Percentiles rank a stretch among this genome's conserved stretches.
These are phyloP conservation scores for Hycleus cichorii DNA, from an alignment of 1,140 invertebrate species.

Conservation along the genomic window DNA sequence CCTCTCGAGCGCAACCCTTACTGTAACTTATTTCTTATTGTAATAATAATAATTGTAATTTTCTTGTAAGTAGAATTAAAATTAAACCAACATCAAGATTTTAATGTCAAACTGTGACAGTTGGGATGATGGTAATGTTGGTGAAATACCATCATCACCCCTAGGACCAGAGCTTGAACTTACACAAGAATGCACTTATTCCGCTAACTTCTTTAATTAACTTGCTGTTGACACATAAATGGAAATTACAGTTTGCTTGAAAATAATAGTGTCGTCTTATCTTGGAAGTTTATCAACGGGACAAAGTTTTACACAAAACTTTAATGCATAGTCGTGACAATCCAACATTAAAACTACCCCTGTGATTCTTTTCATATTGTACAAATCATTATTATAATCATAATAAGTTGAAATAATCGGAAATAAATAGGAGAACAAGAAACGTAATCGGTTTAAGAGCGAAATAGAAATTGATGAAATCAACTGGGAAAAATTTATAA, in stretches of 20 bases:
- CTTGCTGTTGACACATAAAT: conserved; percentile 37
- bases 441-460: too few species aligned
- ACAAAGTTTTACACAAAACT: not conserved
- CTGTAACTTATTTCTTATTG: too few species aligned
- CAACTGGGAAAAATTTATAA: not conserved
- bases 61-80: too few species aligned
- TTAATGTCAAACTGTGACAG: conserved; percentile 21
- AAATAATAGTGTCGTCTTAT: conserved; percentile 25
- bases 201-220: conserved; percentile 40
- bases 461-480: not conserved
- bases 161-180: conserved; percentile 19
- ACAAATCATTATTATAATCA: too few species aligned
- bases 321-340: not conserved
- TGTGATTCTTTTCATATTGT: too few species aligned
- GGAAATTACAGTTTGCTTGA: conserved; percentile 33
- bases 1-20: too few species aligned
- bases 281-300: conserved; percentile 13
- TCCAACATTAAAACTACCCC: too few species aligned
- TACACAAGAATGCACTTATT: conserved; percentile 41
- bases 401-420: too few species aligned
- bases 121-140: not conserved
- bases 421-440: too few species aligned
- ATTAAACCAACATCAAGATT: too few species aligned
- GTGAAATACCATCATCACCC: conserved; percentile 9
- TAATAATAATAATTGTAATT: too few species aligned